phyloP scores from a whole-genome alignment of 2,888 invertebrate species.

The Rhynchonema sp. region DNA sequence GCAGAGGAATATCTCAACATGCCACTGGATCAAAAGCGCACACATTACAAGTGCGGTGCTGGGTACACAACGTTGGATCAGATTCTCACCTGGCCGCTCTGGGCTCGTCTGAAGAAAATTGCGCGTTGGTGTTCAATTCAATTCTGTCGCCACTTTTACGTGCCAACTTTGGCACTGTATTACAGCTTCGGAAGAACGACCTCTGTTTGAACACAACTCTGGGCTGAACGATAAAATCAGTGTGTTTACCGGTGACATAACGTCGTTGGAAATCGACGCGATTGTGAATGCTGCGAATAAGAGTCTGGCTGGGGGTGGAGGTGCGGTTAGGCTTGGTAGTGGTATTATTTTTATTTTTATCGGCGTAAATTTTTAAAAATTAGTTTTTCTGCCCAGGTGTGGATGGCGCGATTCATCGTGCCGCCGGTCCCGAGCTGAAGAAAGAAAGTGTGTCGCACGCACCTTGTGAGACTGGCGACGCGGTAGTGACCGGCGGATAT shows the following conservation, averaged over 20 bases:
- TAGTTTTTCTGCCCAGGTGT: constrained; percentile 36
- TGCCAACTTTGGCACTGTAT: too few relatives aligned
- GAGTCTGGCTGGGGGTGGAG: constrained; percentile 54
- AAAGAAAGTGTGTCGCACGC: constrained; percentile 44
- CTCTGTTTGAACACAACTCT: not conserved
- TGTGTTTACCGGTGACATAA: constrained; percentile 53
- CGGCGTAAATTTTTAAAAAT: not conserved
- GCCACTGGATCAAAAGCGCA: not conserved
- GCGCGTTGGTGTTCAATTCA: too few relatives aligned
- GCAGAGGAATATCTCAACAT: not conserved
- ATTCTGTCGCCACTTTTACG: too few relatives aligned
- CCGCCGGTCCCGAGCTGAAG: constrained; percentile 48
- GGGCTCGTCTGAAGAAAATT: not conserved
- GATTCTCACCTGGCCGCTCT: not conserved
- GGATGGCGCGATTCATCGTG: constrained; percentile 68
- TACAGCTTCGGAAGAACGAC: not conserved
- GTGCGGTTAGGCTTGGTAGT: constrained; percentile 21
- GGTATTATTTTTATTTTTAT: not conserved
- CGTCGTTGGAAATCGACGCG: constrained; percentile 58
- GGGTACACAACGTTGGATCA: not conserved
- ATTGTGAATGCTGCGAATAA: constrained; percentile 79
- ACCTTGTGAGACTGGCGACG: constrained; percentile 61
- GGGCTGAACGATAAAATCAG: not conserved
- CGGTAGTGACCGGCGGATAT: constrained; percentile 62
- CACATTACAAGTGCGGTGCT: not conserved